Percentiles rank a stretch among this genome's conserved stretches.
phyloP scores from a whole-genome alignment of 2,888 invertebrate species.

The Chirona hameri region DNA sequence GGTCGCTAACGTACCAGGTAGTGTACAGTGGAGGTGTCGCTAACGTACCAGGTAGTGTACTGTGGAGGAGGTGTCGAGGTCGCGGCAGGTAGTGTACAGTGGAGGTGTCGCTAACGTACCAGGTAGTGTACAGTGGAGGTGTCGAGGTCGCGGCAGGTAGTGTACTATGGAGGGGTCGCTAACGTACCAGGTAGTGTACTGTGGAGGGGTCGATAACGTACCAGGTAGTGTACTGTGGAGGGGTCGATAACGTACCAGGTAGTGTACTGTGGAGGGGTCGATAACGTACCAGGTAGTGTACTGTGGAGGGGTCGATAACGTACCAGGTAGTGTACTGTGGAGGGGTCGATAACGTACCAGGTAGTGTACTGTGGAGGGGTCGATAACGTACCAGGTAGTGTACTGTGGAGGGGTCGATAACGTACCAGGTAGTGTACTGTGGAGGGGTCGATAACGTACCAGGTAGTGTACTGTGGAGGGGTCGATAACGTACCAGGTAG shows the following conservation, averaged over 20 bases:
- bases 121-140: conserved; percentile 78
- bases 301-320: conserved; percentile 72
- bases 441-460: conserved; percentile 70
- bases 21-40: conserved; percentile 75
- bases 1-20: conserved; percentile 60
- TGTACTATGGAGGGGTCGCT: too few relatives aligned
- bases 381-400: conserved; percentile 72
- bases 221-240: conserved; percentile 76
- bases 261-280: conserved; percentile 77
- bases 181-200: conserved; percentile 70
- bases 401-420: conserved; percentile 75
- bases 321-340: conserved; percentile 77
- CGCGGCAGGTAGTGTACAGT: too few relatives aligned
- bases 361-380: conserved; percentile 77
- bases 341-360: conserved; percentile 73
- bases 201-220: conserved; percentile 73
- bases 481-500: conserved; percentile 71
- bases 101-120: conserved; percentile 53
- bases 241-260: conserved; percentile 74
- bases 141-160: conserved; percentile 87
- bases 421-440: conserved; percentile 77
- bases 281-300: conserved; percentile 71
- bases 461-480: conserved; percentile 78
- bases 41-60: conserved; percentile 70
- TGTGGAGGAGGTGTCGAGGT: conserved; percentile 82